Conservation (phyloP, 2,888 invertebrate species). For the Hypomecis atomaria region DNA sequence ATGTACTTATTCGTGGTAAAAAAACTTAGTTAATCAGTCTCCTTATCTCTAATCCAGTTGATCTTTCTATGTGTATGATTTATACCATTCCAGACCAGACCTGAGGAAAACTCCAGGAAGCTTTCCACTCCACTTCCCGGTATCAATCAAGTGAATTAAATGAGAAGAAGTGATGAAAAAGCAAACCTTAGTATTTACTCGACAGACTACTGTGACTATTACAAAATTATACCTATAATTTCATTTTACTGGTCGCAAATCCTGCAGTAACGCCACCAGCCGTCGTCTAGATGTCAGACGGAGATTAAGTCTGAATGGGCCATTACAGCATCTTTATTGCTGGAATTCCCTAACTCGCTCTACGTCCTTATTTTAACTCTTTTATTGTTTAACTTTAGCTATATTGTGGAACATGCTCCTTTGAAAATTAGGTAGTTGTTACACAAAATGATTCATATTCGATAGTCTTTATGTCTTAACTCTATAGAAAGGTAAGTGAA, state of each 20-base stretch:
- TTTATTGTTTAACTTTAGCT: slow-evolving; percentile 22
- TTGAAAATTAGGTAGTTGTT: background rate
- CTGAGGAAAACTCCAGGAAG: too few relatives aligned
- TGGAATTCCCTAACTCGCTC: slow-evolving; percentile 30
- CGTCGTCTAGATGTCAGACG: slow-evolving; percentile 59
- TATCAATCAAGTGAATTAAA: too few relatives aligned
- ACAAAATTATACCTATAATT: background rate
- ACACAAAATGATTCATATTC: background rate
- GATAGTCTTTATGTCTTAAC: background rate
- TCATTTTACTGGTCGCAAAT: slow-evolving; percentile 40
- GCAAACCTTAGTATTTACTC: too few relatives aligned
- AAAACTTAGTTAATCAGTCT: too few relatives aligned
- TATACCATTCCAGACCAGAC: too few relatives aligned
- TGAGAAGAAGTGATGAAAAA: too few relatives aligned
- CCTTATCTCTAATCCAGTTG: too few relatives aligned
- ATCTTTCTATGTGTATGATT: too few relatives aligned
- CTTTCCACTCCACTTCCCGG: too few relatives aligned
- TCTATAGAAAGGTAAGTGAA: too few relatives aligned
- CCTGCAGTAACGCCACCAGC: slow-evolving; percentile 54
- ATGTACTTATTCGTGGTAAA: too few relatives aligned
- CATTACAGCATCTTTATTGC: slow-evolving; percentile 58
- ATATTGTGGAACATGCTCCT: background rate
- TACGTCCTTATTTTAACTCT: slow-evolving; percentile 22
- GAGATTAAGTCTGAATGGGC: slow-evolving; percentile 67
- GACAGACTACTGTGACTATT: background rate